Base-by-base conservation (phyloP, 2,113 vertebrate species). In the Pica pica region DNA sequence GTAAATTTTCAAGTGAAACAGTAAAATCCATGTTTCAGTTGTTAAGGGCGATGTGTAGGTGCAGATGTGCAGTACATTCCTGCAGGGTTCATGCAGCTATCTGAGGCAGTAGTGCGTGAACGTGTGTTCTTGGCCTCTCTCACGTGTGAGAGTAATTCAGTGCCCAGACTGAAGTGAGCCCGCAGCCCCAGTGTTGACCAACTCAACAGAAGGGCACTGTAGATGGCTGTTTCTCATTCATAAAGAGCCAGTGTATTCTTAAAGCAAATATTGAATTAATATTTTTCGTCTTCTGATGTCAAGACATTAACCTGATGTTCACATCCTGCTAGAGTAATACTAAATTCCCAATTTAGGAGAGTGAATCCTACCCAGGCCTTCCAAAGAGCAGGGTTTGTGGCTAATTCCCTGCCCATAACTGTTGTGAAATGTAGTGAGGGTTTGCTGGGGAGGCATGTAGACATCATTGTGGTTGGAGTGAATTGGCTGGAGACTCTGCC, bases 331-430 rank as follows among this genome's bases (percentile, higher is more conserved):
- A 41, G 76, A 83, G 33, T 26, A 59, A 64, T 20, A 13, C 33
- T 55, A 23, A 74, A 14, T 75, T 87, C 57, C 80, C 68, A 35
- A 1, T 65, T 87, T 33, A 59, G 69, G 75, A 70, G 81, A 86
- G 65, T 23, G 44, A 82, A 81, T 97, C 93, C 77, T 87, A 56
- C 60, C 90, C 89, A 78, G 78, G n/a, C 35, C 77, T 93, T 76
- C 69, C 47, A 44, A 61, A 8, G 19, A 82, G 65, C 44, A n/a
- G 26, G 17, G 19, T 39, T 89, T 79, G 46, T 78, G 80, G 55
- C 35, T 17, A 24, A 28, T 27, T 84, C 93, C 76, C 76, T 95
- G 90, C 61, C 94, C 53, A 35, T 71, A 90, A 74, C 18, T 56
- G 27, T 28, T 59, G 63, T 53, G 80, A 84, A 84, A 92, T 63